These are phyloP conservation scores for Epistrophe eligans DNA, from an alignment of 2,888 invertebrate genomes.

Conservation along the genomic window DNA sequence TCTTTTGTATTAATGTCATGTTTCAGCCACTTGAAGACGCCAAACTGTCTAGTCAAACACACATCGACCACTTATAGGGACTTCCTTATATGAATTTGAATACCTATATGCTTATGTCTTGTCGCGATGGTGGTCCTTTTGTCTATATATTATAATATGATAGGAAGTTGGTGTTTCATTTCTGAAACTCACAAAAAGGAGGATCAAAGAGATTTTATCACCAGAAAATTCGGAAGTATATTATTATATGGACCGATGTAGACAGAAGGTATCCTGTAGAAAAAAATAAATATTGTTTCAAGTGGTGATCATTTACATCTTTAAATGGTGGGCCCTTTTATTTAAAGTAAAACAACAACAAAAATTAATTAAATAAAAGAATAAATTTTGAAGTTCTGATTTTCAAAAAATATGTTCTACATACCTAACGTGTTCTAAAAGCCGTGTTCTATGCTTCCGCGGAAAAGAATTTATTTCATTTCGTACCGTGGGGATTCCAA, in stretches of 20 bases:
- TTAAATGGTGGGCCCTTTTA: too few species aligned
- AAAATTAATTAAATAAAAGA: too few species aligned
- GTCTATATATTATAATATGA: background rate
- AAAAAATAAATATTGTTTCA: too few species aligned
- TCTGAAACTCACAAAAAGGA: slow-evolving; percentile 26
- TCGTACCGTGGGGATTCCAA: too few species aligned
- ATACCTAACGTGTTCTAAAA: too few species aligned
- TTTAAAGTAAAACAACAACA: too few species aligned
- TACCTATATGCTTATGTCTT: background rate
- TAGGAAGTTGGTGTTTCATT: slow-evolving; percentile 66
- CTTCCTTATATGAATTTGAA: slow-evolving; percentile 15
- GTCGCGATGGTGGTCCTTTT: slow-evolving; percentile 52
- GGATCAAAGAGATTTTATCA: slow-evolving; percentile 22
- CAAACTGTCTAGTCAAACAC: slow-evolving; percentile 77
- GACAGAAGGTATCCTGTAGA: background rate
- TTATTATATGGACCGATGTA: background rate
- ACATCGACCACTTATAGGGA: slow-evolving; percentile 38
- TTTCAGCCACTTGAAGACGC: slow-evolving; percentile 78
- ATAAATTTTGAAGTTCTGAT: too few species aligned
- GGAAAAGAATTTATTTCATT: too few species aligned
- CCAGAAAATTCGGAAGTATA: background rate
- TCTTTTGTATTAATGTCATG: slow-evolving; percentile 40
- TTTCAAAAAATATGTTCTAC: too few species aligned
- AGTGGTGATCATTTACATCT: too few species aligned
- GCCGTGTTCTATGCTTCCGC: too few species aligned